These are phyloP conservation scores for Delphinus delphis DNA, from an alignment of 2,113 vertebrate genomes.

Conservation along the genomic window DNA sequence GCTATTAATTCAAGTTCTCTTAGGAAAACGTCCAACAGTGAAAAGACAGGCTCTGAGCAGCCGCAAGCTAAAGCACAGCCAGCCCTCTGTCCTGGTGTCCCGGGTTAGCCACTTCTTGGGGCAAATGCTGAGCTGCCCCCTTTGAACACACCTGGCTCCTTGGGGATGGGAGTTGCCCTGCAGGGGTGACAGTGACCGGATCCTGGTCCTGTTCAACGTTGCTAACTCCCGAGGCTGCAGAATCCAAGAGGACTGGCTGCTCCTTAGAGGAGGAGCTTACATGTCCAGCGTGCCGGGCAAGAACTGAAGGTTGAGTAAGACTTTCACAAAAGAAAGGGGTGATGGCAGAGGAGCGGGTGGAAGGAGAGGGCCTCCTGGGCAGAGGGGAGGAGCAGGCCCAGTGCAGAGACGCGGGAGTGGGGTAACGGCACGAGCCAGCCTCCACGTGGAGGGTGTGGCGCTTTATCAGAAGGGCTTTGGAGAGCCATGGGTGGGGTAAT, in stretches of 20 bases:
- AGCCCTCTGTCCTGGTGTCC: neutral
- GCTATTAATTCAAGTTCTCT: constrained; percentile 7
- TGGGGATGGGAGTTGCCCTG: neutral
- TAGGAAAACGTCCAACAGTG: neutral
- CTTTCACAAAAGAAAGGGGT: neutral
- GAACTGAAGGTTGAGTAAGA: neutral
- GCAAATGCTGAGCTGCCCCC: neutral
- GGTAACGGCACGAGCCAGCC: neutral
- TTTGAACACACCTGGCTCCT: neutral
- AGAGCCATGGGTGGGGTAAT: neutral
- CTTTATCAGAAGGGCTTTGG: neutral
- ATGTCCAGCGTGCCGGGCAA: neutral
- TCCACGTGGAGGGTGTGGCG: neutral
- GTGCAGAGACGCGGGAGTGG: neutral
- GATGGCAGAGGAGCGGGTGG: neutral
- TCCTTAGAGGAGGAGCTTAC: neutral
- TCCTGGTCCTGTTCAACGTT: neutral
- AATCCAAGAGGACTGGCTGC: neutral
- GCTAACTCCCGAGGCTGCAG: constrained; percentile 12
- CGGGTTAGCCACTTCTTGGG: neutral
- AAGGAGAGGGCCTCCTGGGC: neutral
- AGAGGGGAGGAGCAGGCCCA: neutral
- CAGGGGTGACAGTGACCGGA: neutral
- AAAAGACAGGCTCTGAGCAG: neutral
- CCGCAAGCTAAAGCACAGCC: neutral